Percentiles rank a stretch among this genome's conserved stretches.
Evolutionary conservation across 2,888 invertebrate species (phyloP).

Genomic region (Dolomedes plantarius): DNA sequence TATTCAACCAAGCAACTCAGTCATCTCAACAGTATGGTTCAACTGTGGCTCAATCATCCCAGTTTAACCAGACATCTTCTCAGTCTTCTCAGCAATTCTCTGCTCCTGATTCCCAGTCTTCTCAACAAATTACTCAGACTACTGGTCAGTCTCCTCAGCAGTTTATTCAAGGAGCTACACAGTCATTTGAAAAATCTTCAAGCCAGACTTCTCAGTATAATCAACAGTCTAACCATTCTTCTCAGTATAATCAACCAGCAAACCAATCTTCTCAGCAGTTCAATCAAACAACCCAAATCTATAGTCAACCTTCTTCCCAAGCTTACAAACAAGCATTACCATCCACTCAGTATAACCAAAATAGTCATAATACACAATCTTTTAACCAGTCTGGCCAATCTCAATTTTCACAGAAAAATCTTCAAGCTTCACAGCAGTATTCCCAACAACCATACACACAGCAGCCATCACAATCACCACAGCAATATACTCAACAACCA

Average conservation of each 20-base stretch:
- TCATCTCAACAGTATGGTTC: conserved; percentile 24
- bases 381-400: background rate
- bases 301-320: background rate
- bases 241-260: conserved; percentile 1
- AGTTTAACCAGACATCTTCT: background rate
- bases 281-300: background rate
- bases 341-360: background rate
- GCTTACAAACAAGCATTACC: background rate
- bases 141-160: conserved; percentile 11
- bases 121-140: conserved; percentile 24
- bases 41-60: background rate
- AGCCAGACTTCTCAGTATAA: background rate
- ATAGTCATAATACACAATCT: background rate
- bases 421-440: background rate
- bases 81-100: conserved; percentile 25
- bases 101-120: background rate
- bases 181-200: conserved; percentile 12
- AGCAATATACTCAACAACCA: conserved; percentile 26
- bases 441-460: conserved; percentile 13
- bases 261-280: conserved; percentile 11
- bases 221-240: conserved; percentile 17
- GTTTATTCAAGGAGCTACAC: background rate
- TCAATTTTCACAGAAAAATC: background rate
- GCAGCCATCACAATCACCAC: conserved; percentile 17
- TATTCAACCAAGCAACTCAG: conserved; percentile 27